Base-by-base conservation (phyloP, 2,797 vertebrate genomes). In the Acanthurus tractus region DNA sequence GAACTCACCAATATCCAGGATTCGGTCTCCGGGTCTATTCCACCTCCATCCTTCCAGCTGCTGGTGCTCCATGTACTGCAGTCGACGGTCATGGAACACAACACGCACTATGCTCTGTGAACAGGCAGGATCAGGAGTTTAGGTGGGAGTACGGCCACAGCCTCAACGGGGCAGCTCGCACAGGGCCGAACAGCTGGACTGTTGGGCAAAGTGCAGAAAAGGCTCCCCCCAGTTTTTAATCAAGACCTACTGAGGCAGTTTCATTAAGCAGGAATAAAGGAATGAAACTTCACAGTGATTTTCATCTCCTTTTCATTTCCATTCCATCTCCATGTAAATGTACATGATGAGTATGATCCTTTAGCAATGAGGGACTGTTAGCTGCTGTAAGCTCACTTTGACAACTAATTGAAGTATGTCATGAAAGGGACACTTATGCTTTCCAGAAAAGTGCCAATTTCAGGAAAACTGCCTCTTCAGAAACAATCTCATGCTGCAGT, bases 41-140 rank as follows among this genome's bases (percentile, higher is more conserved):
- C 98, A 98, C 74, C 95, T 94, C 98, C 98, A 99, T 56, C 97
- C 96, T 84, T 99, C 97, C 3, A 99, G 93, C 93, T 99, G 97
- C 84, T 98, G 97, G 81, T 98, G 96, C 83, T 99, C 98, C 0
- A 94, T 96, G 65, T 98, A 98, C 90, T 99, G 97, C 84, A 99
- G 92, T 1, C 97, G 96, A 1, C 97, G 96, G 74, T 99, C 97
- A 0, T 99, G 97, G 84, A 99, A 99, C 88, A 97, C 96, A 44
- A 99, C 97, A 0, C 97, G 96, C 66, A 98, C 95, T 58, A 96
- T 96, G 86, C 97, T 98, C 98, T 99, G 94, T 20, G 83, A 67
- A 88, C 63, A 85, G 42, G 78, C 29, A 9, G 81, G 50, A 65
- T 20, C 46, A 36, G 42, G 44, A 34, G 18, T 69, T 87, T 2